Evolutionary conservation across 2,113 vertebrate species (phyloP).

Genomic region (Coreoperca whiteheadi): DNA sequence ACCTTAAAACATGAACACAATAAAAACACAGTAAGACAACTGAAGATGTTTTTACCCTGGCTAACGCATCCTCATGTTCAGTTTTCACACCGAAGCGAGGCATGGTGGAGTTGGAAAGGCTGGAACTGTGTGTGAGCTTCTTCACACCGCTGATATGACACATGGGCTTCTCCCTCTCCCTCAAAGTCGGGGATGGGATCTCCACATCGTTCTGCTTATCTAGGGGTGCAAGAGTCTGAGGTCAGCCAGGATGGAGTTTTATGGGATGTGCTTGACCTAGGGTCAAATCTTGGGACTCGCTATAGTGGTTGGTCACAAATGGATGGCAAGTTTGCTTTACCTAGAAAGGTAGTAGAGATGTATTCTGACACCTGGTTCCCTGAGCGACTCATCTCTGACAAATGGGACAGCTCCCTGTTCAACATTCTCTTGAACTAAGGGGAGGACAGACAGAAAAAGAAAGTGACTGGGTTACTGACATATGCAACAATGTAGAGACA

Average conservation of each 20-base stretch:
- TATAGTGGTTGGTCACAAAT: background rate
- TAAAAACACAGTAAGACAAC: background rate
- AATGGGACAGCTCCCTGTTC: constrained; percentile 94
- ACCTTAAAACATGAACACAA: background rate
- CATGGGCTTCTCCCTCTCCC: constrained; percentile 92
- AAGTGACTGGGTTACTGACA: constrained; percentile 24
- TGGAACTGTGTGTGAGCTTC: constrained; percentile 88
- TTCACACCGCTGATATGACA: constrained; percentile 93
- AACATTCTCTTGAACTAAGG: constrained; percentile 93
- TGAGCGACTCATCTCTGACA: constrained; percentile 96
- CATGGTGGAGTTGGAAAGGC: constrained; percentile 85
- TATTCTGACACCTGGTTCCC: constrained; percentile 97
- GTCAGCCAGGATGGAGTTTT: constrained; percentile 21
- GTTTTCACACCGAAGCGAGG: constrained; percentile 93
- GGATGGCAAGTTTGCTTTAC: constrained; percentile 77
- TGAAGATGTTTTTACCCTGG: constrained; percentile 80
- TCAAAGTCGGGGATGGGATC: constrained; percentile 89
- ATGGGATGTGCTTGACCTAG: background rate
- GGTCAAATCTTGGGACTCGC: background rate
- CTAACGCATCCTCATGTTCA: constrained; percentile 90
- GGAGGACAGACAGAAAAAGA: constrained; percentile 42
- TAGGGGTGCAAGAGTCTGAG: constrained; percentile 57
- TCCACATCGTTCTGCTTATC: constrained; percentile 96
- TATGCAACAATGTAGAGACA: constrained; percentile 1
- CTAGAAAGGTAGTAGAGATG: constrained; percentile 95